Evolutionary conservation across 2,797 vertebrate genomes (phyloP).

Genomic region (Peromyscus aztecus): DNA sequence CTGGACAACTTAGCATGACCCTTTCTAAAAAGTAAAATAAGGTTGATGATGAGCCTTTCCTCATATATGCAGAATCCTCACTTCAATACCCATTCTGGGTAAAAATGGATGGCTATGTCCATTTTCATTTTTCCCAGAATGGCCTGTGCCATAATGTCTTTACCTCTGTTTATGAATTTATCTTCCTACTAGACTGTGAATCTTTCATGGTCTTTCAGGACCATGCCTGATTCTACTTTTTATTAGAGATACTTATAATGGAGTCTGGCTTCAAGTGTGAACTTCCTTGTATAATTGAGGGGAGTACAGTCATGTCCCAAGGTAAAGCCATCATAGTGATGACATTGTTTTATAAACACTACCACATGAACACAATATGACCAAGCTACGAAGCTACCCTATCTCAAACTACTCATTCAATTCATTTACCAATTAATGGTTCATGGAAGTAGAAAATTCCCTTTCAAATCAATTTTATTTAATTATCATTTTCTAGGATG

Average conservation of each 20-base stretch:
- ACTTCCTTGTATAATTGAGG: background rate
- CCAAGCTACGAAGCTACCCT: background rate
- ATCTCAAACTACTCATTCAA: background rate
- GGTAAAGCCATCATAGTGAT: background rate
- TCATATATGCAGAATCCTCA: background rate
- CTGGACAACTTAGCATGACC: background rate
- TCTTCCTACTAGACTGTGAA: background rate
- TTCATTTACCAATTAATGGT: background rate
- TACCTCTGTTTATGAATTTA: background rate
- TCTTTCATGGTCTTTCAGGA: background rate
- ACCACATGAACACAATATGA: background rate
- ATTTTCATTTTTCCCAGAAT: background rate
- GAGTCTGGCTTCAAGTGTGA: background rate
- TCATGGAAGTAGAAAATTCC: background rate
- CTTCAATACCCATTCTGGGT: background rate
- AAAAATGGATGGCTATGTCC: background rate
- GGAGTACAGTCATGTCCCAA: accelerated
- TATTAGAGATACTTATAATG: background rate
- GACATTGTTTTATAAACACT: background rate
- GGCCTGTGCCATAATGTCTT: background rate
- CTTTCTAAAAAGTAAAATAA: background rate
- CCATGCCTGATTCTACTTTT: background rate
- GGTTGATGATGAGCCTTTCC: background rate
- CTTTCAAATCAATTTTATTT: background rate
- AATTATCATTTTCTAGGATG: background rate